A percentile compares a stretch with the other conserved stretches of the same genome.
phyloP scores from a whole-genome alignment of 2,113 vertebrate genomes.

The Mandrillus leucophaeus region DNA sequence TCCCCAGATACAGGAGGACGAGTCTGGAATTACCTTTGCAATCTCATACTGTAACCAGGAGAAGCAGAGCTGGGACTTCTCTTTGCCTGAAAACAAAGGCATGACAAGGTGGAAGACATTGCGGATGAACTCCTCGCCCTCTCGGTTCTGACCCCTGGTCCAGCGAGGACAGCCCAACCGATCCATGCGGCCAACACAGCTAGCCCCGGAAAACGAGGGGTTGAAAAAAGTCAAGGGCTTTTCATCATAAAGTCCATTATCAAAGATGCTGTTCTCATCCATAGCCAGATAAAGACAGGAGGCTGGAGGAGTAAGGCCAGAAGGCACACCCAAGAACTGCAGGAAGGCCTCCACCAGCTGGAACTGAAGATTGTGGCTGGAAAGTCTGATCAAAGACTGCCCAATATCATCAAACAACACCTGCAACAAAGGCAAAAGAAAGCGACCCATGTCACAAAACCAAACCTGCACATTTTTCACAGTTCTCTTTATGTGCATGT shows the following conservation, averaged over 20 bases:
- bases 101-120: constrained; percentile 87
- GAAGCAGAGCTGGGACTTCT: constrained; percentile 85
- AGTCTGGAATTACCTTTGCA: constrained; percentile 88
- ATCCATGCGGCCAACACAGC: constrained; percentile 88
- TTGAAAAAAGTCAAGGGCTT: constrained; percentile 85
- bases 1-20: neutral
- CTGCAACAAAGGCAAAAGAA: constrained; percentile 76
- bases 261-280: constrained; percentile 90
- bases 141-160: constrained; percentile 87
- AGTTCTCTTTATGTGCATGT: neutral
- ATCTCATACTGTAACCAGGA: constrained; percentile 94
- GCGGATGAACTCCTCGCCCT: constrained; percentile 93
- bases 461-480: no score
- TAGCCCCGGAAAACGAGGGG: constrained; percentile 84
- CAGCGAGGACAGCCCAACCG: constrained; percentile 80
- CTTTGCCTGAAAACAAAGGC: constrained; percentile 84
- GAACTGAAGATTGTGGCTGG: constrained; percentile 84
- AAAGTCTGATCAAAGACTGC: constrained; percentile 90
- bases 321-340: constrained; percentile 93
- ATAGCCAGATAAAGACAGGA: constrained; percentile 87
- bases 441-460: neutral
- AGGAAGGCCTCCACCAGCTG: constrained; percentile 89
- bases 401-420: constrained; percentile 97
- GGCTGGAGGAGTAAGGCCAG: constrained; percentile 75
- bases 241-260: constrained; percentile 75